Evolutionary conservation across 2,888 invertebrate genomes (phyloP), one percentile per base, ranked within the genome.

Genomic region (Panopea generosa): DNA sequence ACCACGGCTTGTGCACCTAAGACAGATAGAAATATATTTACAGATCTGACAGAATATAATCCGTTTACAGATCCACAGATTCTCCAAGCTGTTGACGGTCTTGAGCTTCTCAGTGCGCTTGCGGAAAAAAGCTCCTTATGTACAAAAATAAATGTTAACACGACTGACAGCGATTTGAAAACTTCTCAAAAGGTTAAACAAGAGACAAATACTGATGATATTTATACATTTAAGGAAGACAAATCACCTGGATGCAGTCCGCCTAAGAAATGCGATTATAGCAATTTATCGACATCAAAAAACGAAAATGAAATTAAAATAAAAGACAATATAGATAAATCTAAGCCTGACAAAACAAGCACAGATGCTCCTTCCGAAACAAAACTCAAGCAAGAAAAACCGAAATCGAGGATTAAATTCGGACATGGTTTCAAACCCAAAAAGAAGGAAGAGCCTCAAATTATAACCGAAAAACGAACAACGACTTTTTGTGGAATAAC

Each of bases 101-200:
- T 90, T 33, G 90, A 89, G 73, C 84, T 90, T 27, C 77, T 90
- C 9, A 90, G 90, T 77, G 84, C 90, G 7, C 78, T 90, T 6
- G 90, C 90, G 1, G 90, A 90, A 78, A 87, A 89, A 65, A 77
- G 87, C 52, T 79, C 87, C 20, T 79, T 86, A 60, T 80, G 84
- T 68, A 29, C 55, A 38, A 63, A 61, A 24, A 27, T 29, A 4
- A 55, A 47, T 14, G n/a, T 27, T 7, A 20, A 55, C 24, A 26
- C 27, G 11, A 2, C 20, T 16, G 57, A 26, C 4, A 47, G 43
- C 29, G 38, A 22, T 14, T 11, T 11, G n/a, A 38, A 24, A 14
- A n/a, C 29, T 38, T 14, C 24, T 38, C 43, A 47, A 7, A 27
- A 56, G 18, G 6, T 2, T 1, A 20, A 22, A 16, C 24, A 53